These are phyloP conservation scores for Cygnus buccinator DNA, from an alignment of 2,113 vertebrate species.

Conservation along the genomic window DNA sequence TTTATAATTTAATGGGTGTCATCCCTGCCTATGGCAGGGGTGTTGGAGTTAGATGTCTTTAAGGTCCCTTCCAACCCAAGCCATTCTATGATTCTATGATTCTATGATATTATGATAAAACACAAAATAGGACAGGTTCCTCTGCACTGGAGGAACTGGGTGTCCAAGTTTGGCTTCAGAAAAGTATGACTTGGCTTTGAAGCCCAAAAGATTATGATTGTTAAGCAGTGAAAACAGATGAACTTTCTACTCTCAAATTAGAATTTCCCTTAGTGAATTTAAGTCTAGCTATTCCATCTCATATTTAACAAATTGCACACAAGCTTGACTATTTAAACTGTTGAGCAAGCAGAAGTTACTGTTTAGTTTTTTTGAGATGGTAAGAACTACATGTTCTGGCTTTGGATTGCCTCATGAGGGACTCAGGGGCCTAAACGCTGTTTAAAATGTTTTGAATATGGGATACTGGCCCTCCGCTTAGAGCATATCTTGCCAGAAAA, in stretches of 20 bases:
- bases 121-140: background rate
- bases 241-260: background rate
- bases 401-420: constrained; percentile 3
- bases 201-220: background rate
- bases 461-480: background rate
- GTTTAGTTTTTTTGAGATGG: background rate
- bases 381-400: background rate
- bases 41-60: no score
- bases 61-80: no score
- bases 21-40: no score
- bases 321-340: background rate
- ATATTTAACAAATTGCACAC: background rate
- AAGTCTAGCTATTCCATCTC: background rate
- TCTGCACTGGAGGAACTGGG: background rate
- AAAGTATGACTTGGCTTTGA: background rate
- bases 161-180: background rate
- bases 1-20: no score
- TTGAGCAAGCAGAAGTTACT: background rate
- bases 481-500: background rate
- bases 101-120: background rate
- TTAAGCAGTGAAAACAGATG: background rate
- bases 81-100: background rate
- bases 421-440: background rate
- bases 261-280: background rate
- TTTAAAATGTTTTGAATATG: constrained; percentile 25